phyloP scores from a whole-genome alignment of 92 coral and sea anemone species.

The Palythoa grandis region DNA sequence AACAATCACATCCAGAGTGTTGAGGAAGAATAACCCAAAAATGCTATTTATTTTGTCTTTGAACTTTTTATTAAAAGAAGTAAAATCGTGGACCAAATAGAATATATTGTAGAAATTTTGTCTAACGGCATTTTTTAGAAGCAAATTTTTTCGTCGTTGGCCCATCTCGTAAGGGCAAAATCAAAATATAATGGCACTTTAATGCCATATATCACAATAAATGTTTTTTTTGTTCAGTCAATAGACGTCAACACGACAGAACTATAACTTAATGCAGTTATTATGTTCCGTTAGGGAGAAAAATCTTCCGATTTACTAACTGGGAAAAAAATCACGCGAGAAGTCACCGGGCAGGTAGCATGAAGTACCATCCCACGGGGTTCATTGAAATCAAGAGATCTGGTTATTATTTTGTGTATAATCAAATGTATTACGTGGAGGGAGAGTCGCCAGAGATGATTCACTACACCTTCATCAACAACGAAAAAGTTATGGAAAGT shows the following conservation, averaged over 20 bases:
- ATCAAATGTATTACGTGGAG: conserved; percentile 85
- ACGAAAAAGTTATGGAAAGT: conserved; percentile 65
- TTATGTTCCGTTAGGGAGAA: conserved; percentile 23
- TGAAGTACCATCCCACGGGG: conserved; percentile 44
- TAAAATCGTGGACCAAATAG: too few species aligned
- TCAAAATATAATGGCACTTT: too few species aligned
- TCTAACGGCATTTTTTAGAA: too few species aligned
- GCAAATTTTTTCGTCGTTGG: too few species aligned
- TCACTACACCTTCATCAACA: conserved; percentile 79
- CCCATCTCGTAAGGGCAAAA: too few species aligned
- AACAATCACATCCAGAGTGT: neutral
- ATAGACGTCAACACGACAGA: neutral
- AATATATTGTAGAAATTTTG: too few species aligned
- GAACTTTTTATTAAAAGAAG: too few species aligned
- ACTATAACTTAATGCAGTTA: neutral
- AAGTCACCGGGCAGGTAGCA: conserved; percentile 47
- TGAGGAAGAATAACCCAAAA: too few species aligned
- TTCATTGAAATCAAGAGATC: conserved; percentile 48
- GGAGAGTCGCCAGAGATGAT: conserved; percentile 79
- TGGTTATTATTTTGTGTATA: conserved; percentile 93
- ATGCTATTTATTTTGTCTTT: too few species aligned
- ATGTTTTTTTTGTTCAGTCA: neutral
- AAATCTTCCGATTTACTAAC: conserved; percentile 29
- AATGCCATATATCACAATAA: neutral
- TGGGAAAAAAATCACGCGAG: conserved; percentile 31